Evolutionary conservation across 2,797 vertebrate genomes (phyloP).

Genomic region (Chiloscyllium punctatum): DNA sequence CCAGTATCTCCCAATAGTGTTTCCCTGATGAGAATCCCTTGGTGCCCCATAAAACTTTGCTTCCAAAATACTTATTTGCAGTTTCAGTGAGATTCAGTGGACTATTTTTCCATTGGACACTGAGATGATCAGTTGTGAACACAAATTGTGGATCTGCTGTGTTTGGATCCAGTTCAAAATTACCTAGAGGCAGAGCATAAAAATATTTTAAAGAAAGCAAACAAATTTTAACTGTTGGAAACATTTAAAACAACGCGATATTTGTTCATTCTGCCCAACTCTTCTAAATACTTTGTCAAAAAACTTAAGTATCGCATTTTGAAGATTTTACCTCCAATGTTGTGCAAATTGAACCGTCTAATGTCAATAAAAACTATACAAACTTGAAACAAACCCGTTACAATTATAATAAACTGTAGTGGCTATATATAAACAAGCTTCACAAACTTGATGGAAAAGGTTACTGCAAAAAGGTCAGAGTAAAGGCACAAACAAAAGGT

Average conservation of each 20-base stretch:
- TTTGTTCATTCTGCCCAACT: background rate
- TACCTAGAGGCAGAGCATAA: background rate
- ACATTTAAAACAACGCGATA: background rate
- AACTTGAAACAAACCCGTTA: background rate
- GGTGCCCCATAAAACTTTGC: background rate
- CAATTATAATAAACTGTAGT: background rate
- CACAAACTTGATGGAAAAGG: no score
- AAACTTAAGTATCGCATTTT: background rate
- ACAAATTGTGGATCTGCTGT: conserved; percentile 3
- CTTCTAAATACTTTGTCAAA: no score
- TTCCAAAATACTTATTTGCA: background rate
- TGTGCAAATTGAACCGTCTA: background rate
- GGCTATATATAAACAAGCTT: no score
- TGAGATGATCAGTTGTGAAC: background rate
- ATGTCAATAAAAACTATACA: background rate
- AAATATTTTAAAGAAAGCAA: background rate
- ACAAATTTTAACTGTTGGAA: background rate
- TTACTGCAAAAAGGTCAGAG: no score
- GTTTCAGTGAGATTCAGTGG: background rate
- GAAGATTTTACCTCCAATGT: background rate
- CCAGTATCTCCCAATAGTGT: background rate
- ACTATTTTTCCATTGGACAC: background rate
- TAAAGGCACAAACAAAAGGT: no score
- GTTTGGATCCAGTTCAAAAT: background rate
- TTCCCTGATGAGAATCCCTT: background rate